These are phyloP conservation scores for Pachliopta kotzebuea DNA, from an alignment of 2,888 invertebrate genomes.

Conservation along the genomic window DNA sequence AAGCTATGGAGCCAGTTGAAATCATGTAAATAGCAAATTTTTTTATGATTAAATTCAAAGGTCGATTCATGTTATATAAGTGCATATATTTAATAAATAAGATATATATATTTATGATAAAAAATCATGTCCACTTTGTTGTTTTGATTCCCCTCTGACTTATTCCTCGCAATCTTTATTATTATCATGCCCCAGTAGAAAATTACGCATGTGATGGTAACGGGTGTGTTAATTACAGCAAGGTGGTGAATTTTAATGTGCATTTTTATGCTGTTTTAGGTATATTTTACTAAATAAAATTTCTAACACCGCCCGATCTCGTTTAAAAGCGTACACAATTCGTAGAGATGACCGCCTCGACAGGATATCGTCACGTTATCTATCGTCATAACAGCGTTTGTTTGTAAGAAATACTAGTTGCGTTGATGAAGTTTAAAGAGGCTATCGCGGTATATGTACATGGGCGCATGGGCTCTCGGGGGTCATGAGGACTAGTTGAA, in stretches of 20 bases:
- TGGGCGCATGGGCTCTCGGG: conserved; percentile 40
- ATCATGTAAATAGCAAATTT: conserved; percentile 58
- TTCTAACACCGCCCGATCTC: background rate
- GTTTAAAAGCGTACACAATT: background rate
- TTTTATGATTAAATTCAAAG: conserved; percentile 46
- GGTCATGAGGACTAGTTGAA: conserved; percentile 55
- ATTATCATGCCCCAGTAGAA: background rate
- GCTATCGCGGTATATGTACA: conserved; percentile 36
- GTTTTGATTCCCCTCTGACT: background rate
- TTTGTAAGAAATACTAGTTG: background rate
- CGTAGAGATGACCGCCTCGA: background rate
- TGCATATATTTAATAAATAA: background rate
- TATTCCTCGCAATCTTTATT: background rate
- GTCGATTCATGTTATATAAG: conserved; percentile 40
- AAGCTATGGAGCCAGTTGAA: conserved; percentile 41
- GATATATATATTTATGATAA: background rate
- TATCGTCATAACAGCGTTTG: background rate
- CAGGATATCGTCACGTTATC: background rate
- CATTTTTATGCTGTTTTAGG: no score
- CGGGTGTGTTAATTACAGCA: background rate
- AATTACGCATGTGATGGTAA: background rate
- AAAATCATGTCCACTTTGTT: background rate
- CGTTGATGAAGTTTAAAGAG: conserved; percentile 8
- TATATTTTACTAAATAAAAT: background rate
- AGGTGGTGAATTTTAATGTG: no score